Evolutionary conservation across 2,888 invertebrate species (phyloP), one percentile per base, ranked within the genome.

Genomic region (Drosophila gaucha): DNA sequence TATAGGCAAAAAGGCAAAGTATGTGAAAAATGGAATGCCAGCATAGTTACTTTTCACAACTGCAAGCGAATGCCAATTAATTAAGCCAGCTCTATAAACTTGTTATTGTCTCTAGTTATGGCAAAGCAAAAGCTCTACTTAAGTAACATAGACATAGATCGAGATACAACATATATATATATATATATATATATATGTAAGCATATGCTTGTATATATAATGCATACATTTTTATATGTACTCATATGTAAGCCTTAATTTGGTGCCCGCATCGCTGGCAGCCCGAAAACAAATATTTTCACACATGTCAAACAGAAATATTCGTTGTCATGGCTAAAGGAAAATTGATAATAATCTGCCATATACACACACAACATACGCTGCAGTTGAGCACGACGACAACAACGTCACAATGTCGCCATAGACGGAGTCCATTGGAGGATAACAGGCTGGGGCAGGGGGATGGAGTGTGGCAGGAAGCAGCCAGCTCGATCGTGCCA

Each of bases 321-420:
- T 82, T 82, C 82, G 87, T 78, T 82, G 82, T 82, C 82, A 82
- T 82, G 82, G 82, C 76, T 87, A 78, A 73, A 83, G 73, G 64
- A 85, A 86, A 77, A 76, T 79, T 76, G 77, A 78, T 78, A 78
- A 79, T 79, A 78, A 78, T 78, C 77, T 79, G 75, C 76, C 75
- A 74, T 58, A 65, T 26, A 69, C 51, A 67, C 31, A 67, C 43
- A 71, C 41, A 46, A 59, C 56, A 57, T 26, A 50, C 62, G 50
- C 2, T 60, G 39, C 55, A 57, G 49, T 56, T 78, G 75, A 78
- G 71, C 74, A 79, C 76, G 80, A 76, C 73, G 73, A 63, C 80
- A 36, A 35, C 63, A 54, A 46, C 26, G 47, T 50, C 41, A 64
- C 57, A 74, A 57, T 77, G 72, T 72, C 60, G 77, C 79, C 68